Conservation (phyloP, 1,140 invertebrate genomes). For the Euura saliciscinereae region DNA sequence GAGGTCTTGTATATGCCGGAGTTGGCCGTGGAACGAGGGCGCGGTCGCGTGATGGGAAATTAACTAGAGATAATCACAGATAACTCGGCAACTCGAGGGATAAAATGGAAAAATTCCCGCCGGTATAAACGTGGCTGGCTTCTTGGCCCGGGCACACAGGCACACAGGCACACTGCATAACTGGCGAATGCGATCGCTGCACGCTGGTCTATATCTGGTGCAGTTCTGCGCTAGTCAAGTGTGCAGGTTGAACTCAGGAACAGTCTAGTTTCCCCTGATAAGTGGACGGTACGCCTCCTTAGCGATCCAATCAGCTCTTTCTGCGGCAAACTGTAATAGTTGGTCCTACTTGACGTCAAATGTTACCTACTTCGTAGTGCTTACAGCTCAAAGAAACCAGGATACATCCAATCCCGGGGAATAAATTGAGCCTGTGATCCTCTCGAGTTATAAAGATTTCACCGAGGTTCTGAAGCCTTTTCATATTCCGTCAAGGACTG, state of each 20-base stretch:
- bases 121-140: constrained; percentile 3
- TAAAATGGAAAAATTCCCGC: constrained; percentile 9
- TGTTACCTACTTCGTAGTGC: background rate
- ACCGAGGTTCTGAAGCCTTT: too few species aligned
- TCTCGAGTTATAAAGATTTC: too few species aligned
- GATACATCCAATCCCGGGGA: too few species aligned
- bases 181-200: constrained; percentile 1
- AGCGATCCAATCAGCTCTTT: background rate
- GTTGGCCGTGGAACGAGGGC: constrained; percentile 1
- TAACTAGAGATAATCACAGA: constrained; percentile 14
- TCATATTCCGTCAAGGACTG: too few species aligned
- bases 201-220: background rate
- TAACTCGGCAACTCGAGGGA: constrained; percentile 12
- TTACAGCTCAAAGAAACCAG: too few species aligned
- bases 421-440: too few species aligned
- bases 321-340: background rate
- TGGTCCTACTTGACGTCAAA: constrained; percentile 3
- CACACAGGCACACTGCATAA: background rate
- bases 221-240: background rate
- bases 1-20: background rate
- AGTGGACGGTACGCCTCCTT: background rate
- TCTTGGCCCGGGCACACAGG: background rate
- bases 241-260: background rate
- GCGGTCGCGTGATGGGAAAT: constrained; percentile 14
- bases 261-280: background rate